Evolutionary conservation across 2,888 invertebrate genomes (phyloP), one percentile per base, ranked within the genome.

Genomic region (Notodonta dromedarius): DNA sequence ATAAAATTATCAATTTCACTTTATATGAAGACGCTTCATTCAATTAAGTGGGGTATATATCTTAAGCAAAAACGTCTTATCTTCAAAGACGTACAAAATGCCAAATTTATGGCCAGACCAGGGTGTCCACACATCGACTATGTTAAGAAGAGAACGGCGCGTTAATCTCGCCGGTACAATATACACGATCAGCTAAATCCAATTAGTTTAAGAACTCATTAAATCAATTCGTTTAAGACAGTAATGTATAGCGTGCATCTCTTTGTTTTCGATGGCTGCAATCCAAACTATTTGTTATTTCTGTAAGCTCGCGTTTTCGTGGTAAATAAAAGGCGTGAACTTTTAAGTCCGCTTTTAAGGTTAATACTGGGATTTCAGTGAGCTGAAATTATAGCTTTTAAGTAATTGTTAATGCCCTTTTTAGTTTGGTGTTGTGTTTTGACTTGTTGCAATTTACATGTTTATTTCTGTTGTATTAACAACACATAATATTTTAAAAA

Each of bases 271-370:
- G 77, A 87, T 90, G 91, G 91, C 90, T 83, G 77, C 80, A 77
- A 84, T 91, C 90, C 91, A 92, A 90, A 86, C 89, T 89, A 88
- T 89, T 88, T 89, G 89, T 90, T 89, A 87, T 87, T 86, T 84
- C 78, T 76, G 80, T 79, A 79, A 82, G 79, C 78, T 77, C 76
- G 79, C 76, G 72, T 79, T 79, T 77, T 65, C 63, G 62, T 74
- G 76, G 70, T 78, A 80, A 83, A 71, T 81, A 84, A 87, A 85
- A 84, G 79, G 73, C 66, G 67, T 52, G 61, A 60, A 75, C 60
- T 68, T 76, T 65, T 67, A 71, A 70, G 66, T 71, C 59, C 61
- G 69, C 66, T 71, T 74, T 74, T 63, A 71, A 70, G 50, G 67
- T 63, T 74, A 58, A 71, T 64, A 57, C 59, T 48, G 58, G 67